A percentile compares a stretch with the other conserved stretches of the same genome.
These are phyloP conservation scores for Nyctibius bracteatus DNA, from an alignment of 2,113 vertebrate genomes.

Conservation along the genomic window DNA sequence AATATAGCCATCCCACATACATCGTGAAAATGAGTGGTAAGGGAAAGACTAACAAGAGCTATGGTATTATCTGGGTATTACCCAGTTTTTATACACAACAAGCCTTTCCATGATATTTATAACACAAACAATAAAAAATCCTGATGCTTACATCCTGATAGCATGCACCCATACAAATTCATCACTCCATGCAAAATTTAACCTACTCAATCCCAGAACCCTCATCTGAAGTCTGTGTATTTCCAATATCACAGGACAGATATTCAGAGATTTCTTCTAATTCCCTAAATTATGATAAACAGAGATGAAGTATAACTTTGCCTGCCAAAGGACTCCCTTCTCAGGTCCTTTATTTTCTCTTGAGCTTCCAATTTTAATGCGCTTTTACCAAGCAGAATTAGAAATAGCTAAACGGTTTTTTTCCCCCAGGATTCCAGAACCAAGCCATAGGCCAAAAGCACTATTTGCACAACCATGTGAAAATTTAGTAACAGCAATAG, in stretches of 20 bases:
- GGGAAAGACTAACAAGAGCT: neutral
- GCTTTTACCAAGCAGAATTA: neutral
- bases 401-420: neutral
- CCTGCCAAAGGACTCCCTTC: neutral
- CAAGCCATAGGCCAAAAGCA: neutral
- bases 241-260: neutral
- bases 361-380: neutral
- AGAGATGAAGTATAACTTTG: neutral
- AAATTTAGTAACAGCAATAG: neutral
- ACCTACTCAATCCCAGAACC: neutral
- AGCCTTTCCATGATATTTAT: neutral
- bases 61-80: neutral
- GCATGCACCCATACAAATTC: neutral
- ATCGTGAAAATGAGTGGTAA: constrained; percentile 81
- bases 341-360: neutral
- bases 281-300: neutral
- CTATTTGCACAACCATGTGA: neutral
- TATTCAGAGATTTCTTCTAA: neutral
- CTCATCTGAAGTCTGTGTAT: accelerated
- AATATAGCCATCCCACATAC: constrained; percentile 63
- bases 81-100: neutral
- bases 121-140: neutral
- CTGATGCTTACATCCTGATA: neutral
- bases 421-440: neutral
- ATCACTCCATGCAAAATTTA: neutral